These are phyloP conservation scores for Oreocharis arfaki DNA, from an alignment of 2,113 vertebrate species.

Conservation along the genomic window DNA sequence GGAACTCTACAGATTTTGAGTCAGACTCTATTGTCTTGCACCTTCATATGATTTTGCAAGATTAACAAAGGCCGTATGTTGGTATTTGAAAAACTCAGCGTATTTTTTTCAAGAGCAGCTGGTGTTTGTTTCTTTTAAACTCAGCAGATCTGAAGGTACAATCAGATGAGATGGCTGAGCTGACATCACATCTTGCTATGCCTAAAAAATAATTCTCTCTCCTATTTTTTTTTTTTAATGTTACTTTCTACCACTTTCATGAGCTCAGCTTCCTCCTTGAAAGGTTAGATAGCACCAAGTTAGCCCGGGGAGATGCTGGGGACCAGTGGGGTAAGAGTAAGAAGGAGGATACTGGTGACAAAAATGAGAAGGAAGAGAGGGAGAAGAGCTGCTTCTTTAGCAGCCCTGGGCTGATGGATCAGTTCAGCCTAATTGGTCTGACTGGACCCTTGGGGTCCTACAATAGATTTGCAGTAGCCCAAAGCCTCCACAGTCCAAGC, in stretches of 20 bases:
- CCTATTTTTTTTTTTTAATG: rapidly evolving
- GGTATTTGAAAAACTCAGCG: neutral
- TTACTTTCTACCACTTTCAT: neutral
- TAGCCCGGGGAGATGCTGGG: neutral
- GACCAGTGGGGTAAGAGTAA: neutral
- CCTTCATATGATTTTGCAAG: neutral
- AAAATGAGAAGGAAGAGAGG: neutral
- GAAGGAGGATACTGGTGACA: neutral
- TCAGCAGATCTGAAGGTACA: neutral
- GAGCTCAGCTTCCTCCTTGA: neutral
- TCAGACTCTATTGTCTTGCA: neutral
- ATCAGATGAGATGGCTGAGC: neutral
- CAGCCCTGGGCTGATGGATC: neutral
- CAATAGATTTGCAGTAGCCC: neutral
- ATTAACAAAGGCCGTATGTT: neutral
- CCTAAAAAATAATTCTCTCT: neutral
- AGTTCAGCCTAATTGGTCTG: neutral
- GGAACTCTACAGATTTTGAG: neutral
- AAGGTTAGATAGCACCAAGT: neutral
- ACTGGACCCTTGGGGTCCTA: neutral
- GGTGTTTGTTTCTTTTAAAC: neutral
- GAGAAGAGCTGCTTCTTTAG: neutral
- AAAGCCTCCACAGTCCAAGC: neutral
- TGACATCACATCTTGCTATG: neutral
- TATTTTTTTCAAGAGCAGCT: neutral